Evolutionary conservation across 2,888 invertebrate genomes (phyloP), one percentile per base, ranked within the genome.

Genomic region (Agapetus fuscipes): DNA sequence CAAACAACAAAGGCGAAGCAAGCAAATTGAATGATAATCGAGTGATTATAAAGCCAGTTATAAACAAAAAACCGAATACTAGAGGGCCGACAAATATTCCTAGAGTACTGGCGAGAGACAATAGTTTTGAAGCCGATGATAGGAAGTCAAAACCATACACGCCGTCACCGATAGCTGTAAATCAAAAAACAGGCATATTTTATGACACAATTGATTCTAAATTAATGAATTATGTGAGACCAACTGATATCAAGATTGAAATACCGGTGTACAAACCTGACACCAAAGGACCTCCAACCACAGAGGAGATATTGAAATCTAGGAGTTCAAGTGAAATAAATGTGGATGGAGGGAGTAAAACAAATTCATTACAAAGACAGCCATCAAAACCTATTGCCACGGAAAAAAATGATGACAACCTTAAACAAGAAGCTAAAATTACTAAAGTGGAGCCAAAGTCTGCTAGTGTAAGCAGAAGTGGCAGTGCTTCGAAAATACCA

Each of bases 21-120:
- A 57, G 57, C 12, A 61, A 58, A 32, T 57, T 66, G 41, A 52
- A 54, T 17, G 77, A 80, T 50, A 69, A 75, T 1, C 75, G 72
- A 53, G 71, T 79, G 41, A 64, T 78, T 24, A 77, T 79, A 13
- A 75, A 74, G 50, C 71, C 79, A 5, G 71, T 71, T 1, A 63
- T 68, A 28, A 52, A 56, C 2, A 61, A 58, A 41, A 59, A 55
- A 35, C 51, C 51, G 7, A 52, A 46, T 12, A 54, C 54, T 15
- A 49, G 49, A 10, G 53, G 54, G 37, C 53, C 59, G 3, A 54
- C 57, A 41, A 62, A 65, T 50, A 60, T 65, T 35, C 69, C 76
- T 5, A 63, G 73, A 53, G 71, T 76, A 2, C 61, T 64, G 39
- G 58, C 59, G 24, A 50, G 57, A 39, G 56, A 60, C 49, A 42